Percentiles rank a stretch among this genome's conserved stretches.
Evolutionary conservation across 2,888 invertebrate species (phyloP).

Genomic region (Idaea dimidiata): DNA sequence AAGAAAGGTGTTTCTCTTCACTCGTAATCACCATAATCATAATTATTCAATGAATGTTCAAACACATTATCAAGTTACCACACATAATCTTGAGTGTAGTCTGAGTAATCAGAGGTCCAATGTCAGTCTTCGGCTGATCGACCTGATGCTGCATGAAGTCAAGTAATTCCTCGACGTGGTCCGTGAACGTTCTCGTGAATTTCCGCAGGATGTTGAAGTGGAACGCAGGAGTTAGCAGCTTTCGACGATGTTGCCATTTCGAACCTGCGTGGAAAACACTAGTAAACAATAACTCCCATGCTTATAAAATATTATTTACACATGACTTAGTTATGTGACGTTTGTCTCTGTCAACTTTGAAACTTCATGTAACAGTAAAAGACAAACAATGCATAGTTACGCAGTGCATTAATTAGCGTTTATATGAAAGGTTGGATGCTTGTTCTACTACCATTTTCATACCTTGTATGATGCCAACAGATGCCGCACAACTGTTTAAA

Average conservation of each 20-base stretch:
- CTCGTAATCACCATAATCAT: no score
- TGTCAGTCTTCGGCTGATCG: conserved; percentile 45
- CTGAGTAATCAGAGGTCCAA: conserved; percentile 69
- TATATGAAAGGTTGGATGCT: background rate
- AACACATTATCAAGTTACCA: conserved; percentile 27
- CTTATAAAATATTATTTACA: no score
- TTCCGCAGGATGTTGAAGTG: conserved; percentile 65
- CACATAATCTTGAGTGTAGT: conserved; percentile 40
- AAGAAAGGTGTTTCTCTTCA: no score
- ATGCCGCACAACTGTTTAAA: no score
- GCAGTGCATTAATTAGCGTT: no score
- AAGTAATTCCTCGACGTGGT: conserved; percentile 48
- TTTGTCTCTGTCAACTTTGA: no score
- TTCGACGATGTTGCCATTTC: conserved; percentile 66
- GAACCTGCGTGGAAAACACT: conserved; percentile 36
- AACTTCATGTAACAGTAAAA: no score
- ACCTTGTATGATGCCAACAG: no score
- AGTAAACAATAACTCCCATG: no score
- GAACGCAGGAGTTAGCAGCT: conserved; percentile 68
- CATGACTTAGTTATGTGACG: no score
- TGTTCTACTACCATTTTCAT: no score
- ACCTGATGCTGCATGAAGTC: conserved; percentile 26
- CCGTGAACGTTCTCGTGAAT: conserved; percentile 52
- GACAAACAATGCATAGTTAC: no score
- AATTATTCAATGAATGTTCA: background rate